Conservation (phyloP, 2,113 vertebrate species). For the Aix galericulata region DNA sequence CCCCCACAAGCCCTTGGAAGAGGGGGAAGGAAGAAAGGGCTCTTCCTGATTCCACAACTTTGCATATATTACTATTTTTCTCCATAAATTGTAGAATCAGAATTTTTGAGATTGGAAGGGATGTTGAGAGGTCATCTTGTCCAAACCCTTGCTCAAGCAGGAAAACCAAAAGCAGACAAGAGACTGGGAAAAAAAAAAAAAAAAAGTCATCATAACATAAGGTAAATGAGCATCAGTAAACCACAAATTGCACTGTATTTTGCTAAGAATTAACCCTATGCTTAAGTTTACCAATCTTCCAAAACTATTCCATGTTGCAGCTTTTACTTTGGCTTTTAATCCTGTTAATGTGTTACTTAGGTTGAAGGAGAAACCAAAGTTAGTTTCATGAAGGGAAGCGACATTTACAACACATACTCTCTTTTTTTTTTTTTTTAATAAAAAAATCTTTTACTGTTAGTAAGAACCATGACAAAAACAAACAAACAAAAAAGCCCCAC, state of each 20-base stretch:
- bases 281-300: background rate
- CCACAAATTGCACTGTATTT: background rate
- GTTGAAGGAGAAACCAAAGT: background rate
- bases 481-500: background rate
- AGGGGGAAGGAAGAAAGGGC: background rate
- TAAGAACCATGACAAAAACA: background rate
- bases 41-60: background rate
- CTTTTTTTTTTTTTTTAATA: background rate
- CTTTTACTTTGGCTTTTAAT: background rate
- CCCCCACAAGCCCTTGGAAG: background rate
- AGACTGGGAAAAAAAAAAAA: background rate
- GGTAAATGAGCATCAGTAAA: background rate
- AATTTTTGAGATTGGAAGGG: background rate
- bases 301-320: background rate
- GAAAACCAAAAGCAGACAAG: background rate
- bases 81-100: background rate
- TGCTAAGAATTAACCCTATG: background rate
- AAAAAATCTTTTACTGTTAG: background rate
- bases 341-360: rapidly evolving
- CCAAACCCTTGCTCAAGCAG: background rate
- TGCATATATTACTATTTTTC: background rate
- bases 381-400: background rate
- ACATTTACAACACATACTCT: background rate
- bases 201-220: background rate
- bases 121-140: background rate